Evolutionary conservation across 2,797 vertebrate genomes (phyloP).

Genomic region (Cuculus canorus): DNA sequence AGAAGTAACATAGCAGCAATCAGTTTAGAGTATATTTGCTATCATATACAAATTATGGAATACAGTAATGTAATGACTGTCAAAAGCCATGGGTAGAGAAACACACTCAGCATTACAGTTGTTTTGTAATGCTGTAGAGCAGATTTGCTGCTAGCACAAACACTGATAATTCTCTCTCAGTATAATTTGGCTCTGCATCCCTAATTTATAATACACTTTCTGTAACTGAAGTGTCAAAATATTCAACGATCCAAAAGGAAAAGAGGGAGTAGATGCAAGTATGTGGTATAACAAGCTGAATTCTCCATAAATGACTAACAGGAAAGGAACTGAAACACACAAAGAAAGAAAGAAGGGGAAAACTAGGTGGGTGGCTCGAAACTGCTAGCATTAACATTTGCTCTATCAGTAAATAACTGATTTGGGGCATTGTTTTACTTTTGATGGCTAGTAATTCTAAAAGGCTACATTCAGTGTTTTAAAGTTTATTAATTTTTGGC

Average conservation of each 20-base stretch:
- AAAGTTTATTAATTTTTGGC: background rate
- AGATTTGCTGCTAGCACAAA: slow-evolving; percentile 3
- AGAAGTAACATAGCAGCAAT: slow-evolving; percentile 4
- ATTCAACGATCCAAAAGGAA: slow-evolving; percentile 20
- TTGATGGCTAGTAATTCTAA: background rate
- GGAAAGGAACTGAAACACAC: background rate
- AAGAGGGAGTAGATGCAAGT: slow-evolving; percentile 22
- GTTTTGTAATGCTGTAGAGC: background rate
- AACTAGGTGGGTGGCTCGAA: slow-evolving; percentile 31
- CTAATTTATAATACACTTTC: background rate
- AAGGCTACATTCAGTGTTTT: background rate
- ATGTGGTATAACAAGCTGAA: background rate
- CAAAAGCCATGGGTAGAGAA: background rate
- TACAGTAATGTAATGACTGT: background rate
- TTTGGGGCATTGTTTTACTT: background rate
- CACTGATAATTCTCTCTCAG: background rate
- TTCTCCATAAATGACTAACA: background rate
- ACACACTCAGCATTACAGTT: background rate
- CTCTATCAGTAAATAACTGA: background rate
- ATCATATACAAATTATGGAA: background rate
- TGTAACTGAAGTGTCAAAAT: slow-evolving; percentile 31
- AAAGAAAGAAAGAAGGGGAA: background rate
- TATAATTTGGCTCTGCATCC: slow-evolving; percentile 14
- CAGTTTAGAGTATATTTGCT: background rate
- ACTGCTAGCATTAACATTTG: background rate